phyloP scores from a whole-genome alignment of 2,888 invertebrate species.

The Eremobia ochroleuca region DNA sequence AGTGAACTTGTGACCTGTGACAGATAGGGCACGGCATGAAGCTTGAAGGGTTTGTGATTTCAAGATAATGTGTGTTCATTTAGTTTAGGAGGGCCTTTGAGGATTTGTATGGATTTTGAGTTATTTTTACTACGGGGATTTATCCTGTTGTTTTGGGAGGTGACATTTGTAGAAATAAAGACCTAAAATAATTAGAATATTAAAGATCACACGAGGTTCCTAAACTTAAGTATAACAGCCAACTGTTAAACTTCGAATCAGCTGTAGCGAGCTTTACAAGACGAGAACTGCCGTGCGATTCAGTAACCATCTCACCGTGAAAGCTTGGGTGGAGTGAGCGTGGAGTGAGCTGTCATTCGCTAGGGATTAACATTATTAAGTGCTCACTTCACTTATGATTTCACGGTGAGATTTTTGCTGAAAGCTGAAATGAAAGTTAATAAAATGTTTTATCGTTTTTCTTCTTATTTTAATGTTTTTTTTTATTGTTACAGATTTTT shows the following conservation, averaged over 20 bases:
- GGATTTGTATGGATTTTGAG: neutral
- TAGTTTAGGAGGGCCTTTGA: conserved; percentile 22
- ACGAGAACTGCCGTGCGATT: too few species aligned
- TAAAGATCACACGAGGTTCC: neutral
- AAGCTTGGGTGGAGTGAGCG: too few species aligned
- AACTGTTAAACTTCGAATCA: neutral
- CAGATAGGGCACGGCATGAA: conserved; percentile 74
- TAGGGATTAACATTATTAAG: too few species aligned
- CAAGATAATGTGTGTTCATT: conserved; percentile 59
- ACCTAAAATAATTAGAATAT: neutral
- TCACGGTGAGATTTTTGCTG: too few species aligned
- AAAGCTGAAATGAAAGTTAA: neutral
- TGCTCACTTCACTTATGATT: too few species aligned
- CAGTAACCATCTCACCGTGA: too few species aligned
- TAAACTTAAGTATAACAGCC: neutral
- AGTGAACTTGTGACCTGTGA: conserved; percentile 61
- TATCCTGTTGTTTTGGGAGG: neutral
- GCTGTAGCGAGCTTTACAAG: neutral
- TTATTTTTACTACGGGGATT: neutral
- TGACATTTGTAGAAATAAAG: neutral
- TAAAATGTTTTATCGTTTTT: neutral
- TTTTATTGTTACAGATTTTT: neutral
- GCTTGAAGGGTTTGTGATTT: conserved; percentile 51
- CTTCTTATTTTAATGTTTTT: neutral
- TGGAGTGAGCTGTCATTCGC: too few species aligned